Evolutionary conservation across 2,888 invertebrate genomes (phyloP).

Genomic region (Anthrax anthrax): DNA sequence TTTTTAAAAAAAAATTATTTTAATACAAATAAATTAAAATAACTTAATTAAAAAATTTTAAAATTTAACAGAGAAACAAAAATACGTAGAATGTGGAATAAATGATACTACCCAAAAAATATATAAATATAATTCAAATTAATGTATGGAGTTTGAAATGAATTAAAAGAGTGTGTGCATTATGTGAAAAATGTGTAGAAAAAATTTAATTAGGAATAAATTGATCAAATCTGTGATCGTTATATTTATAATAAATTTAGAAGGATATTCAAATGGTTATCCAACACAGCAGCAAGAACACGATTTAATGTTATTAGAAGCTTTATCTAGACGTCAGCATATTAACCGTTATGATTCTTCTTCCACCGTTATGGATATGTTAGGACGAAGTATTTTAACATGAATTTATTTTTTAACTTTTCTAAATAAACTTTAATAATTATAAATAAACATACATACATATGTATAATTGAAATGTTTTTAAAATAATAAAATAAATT

Average conservation of each 20-base stretch:
- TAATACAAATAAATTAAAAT: too few species aligned
- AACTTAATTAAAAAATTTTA: too few species aligned
- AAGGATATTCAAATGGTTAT: constrained; percentile 15
- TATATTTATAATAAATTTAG: not conserved
- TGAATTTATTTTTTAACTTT: constrained; percentile 5
- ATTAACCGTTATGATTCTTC: constrained; percentile 34
- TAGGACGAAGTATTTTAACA: constrained; percentile 69
- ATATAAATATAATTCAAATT: too few species aligned
- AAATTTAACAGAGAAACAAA: too few species aligned
- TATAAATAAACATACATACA: too few species aligned
- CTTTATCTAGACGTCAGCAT: constrained; percentile 48
- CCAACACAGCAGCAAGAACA: constrained; percentile 49
- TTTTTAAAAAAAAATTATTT: too few species aligned
- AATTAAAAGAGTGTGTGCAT: too few species aligned
- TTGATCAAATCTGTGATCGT: constrained; percentile 5
- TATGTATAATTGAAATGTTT: not conserved
- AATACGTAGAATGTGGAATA: too few species aligned
- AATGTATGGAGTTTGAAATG: too few species aligned
- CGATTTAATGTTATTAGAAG: constrained; percentile 57
- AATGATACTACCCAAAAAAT: too few species aligned
- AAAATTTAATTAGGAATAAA: not conserved
- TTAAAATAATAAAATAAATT: not conserved
- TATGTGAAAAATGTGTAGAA: constrained; percentile 7
- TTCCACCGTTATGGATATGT: constrained; percentile 64
- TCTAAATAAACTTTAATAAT: not conserved